Evolutionary conservation across 2,888 invertebrate species (phyloP).

Genomic region (Stictocephala bisonia): DNA sequence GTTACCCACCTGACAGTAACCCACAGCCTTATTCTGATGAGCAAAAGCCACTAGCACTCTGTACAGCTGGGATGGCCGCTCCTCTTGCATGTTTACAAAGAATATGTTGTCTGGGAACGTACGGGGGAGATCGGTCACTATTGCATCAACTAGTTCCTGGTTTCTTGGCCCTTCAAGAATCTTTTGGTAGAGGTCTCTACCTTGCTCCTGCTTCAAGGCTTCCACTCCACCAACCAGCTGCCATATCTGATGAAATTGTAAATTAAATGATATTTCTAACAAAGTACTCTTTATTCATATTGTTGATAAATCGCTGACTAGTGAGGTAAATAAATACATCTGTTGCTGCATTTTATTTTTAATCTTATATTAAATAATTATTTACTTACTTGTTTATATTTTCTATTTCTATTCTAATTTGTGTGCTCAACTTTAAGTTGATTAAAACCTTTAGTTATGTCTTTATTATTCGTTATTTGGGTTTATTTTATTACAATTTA

Average conservation of each 20-base stretch:
- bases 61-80: slow-evolving; percentile 80
- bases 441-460: too few species aligned
- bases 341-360: too few species aligned
- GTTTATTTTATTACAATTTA: too few species aligned
- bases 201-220: slow-evolving; percentile 71
- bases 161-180: slow-evolving; percentile 78
- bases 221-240: slow-evolving; percentile 87
- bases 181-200: slow-evolving; percentile 65
- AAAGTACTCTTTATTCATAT: too few species aligned
- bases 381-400: too few species aligned
- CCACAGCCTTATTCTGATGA: slow-evolving; percentile 86
- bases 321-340: slow-evolving; percentile 25
- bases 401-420: too few species aligned
- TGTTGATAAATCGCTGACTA: too few species aligned
- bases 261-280: too few species aligned
- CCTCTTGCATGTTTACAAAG: slow-evolving; percentile 79
- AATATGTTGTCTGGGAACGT: slow-evolving; percentile 97
- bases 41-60: slow-evolving; percentile 91
- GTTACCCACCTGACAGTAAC: slow-evolving; percentile 83
- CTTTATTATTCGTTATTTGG: too few species aligned
- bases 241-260: slow-evolving; percentile 73
- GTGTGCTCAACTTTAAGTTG: too few species aligned
- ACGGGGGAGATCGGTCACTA: slow-evolving; percentile 89
- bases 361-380: too few species aligned
- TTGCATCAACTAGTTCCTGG: slow-evolving; percentile 79